Evolutionary conservation across 1,140 invertebrate genomes (phyloP), one percentile per base, ranked within the genome.

Genomic region (Drosophila azteca): DNA sequence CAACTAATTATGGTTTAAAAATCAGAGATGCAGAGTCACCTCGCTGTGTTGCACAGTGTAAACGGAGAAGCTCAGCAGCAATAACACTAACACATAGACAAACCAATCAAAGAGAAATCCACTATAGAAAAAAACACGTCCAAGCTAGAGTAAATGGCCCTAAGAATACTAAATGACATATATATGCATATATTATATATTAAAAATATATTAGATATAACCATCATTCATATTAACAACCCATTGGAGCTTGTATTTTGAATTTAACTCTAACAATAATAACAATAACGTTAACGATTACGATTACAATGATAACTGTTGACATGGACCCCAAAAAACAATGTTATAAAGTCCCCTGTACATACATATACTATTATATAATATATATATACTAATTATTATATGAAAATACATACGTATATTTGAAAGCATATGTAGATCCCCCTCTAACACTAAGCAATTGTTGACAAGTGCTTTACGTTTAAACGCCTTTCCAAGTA

Each of bases 401-500:
- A 60, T 26, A 49, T 67, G 35, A 39, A 35, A 13, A 66, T 66
- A 54, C 8, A 50, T 55, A 35, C 15, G 41, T 7, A 63, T 35
- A 57, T 58, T 68, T 69, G 55, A 55, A 79, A 22, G 60, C 61
- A 68, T 62, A 78, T 11, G 45, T 48, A 66, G 45, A 50, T 43
- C 51, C 61, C 58, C 68, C 52, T 46, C 67, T 45, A 70, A 64
- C 61, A 68, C 74, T 81, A 85, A 84, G 82, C 81, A 85, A 85
- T 85, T 87, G 77, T 87, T 77, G 79, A 68, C 77, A 59, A 85
- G 77, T 85, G 82, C 81, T 85, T 85, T 85, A 85, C 53, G 68
- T 85, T 85, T 51, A 49, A 69, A 55, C 68, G 74, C 79, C 79
- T 81, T 81, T 77, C 60, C 64, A 39, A 39, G 51, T 69, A 51